These are phyloP conservation scores for Osmerus mordax DNA, from an alignment of 2,113 vertebrate genomes.

Conservation along the genomic window DNA sequence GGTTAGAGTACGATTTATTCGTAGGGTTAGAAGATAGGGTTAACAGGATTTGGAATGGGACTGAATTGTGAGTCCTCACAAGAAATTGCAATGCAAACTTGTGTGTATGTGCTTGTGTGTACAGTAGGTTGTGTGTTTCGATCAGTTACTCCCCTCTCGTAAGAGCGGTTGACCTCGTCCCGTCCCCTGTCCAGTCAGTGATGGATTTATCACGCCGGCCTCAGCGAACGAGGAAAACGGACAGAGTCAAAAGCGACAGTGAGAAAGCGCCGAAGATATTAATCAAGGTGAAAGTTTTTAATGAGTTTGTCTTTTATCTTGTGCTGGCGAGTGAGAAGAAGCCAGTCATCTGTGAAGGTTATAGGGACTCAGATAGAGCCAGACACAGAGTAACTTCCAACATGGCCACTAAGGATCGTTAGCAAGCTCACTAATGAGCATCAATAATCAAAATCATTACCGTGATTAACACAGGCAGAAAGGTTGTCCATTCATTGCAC, in stretches of 20 bases:
- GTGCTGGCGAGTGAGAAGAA: constrained; percentile 15
- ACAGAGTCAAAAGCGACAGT: background rate
- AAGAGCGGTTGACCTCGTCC: background rate
- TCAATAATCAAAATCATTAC: constrained; percentile 66
- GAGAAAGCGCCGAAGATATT: constrained; percentile 23
- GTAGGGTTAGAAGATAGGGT: too few species aligned
- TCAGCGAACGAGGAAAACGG: background rate
- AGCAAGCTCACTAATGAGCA: constrained; percentile 52
- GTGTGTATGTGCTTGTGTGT: too few species aligned
- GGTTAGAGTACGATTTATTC: too few species aligned
- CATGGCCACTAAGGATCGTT: constrained; percentile 49
- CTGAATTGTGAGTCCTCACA: too few species aligned
- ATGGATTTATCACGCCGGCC: background rate
- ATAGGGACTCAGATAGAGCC: background rate
- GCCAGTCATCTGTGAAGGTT: constrained; percentile 26
- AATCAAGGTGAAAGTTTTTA: constrained; percentile 38
- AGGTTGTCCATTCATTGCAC: constrained; percentile 49
- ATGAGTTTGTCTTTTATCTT: constrained; percentile 33
- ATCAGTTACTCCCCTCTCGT: too few species aligned
- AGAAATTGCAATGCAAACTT: too few species aligned
- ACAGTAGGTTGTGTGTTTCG: too few species aligned
- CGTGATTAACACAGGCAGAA: constrained; percentile 58
- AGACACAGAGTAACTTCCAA: constrained; percentile 14
- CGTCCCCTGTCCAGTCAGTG: background rate
- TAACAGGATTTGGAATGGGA: too few species aligned